phyloP scores from a whole-genome alignment of 2,888 invertebrate species.

The Camptogramma bilineatum region DNA sequence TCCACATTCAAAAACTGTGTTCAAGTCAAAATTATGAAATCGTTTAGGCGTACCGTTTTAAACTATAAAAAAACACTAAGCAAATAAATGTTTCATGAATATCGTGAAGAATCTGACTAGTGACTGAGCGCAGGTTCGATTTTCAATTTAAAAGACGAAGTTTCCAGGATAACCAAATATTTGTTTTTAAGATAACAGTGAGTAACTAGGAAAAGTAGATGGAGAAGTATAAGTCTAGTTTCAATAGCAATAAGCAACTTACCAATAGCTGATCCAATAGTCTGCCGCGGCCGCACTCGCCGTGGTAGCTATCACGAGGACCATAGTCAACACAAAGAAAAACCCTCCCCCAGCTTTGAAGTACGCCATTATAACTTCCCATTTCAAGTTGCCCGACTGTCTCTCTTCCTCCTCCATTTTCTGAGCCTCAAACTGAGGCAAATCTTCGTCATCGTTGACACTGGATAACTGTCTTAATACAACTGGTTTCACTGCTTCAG shows the following conservation, averaged over 20 bases:
- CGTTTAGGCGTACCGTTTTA: too few relatives aligned
- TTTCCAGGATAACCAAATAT: too few relatives aligned
- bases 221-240: neutral
- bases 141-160: too few relatives aligned
- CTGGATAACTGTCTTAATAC: constrained; percentile 50
- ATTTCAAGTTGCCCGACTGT: constrained; percentile 71
- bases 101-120: too few relatives aligned
- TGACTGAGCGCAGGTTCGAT: too few relatives aligned
- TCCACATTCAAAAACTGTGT: too few relatives aligned
- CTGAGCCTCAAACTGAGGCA: constrained; percentile 70
- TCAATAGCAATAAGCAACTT: constrained; percentile 44
- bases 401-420: constrained; percentile 71
- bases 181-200: too few relatives aligned
- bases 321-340: constrained; percentile 62
- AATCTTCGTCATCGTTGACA: constrained; percentile 60
- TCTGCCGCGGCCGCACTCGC: constrained; percentile 87
- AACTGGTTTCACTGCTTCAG: constrained; percentile 51
- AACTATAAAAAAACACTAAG: too few relatives aligned
- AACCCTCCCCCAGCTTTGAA: constrained; percentile 71
- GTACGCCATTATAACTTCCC: constrained; percentile 71
- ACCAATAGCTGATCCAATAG: constrained; percentile 90
- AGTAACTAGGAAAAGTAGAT: too few relatives aligned
- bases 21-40: too few relatives aligned
- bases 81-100: too few relatives aligned
- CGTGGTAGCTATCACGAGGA: constrained; percentile 81